These are phyloP conservation scores for Leptobrachium leishanense DNA, from an alignment of 2,113 vertebrate genomes.

Conservation along the genomic window DNA sequence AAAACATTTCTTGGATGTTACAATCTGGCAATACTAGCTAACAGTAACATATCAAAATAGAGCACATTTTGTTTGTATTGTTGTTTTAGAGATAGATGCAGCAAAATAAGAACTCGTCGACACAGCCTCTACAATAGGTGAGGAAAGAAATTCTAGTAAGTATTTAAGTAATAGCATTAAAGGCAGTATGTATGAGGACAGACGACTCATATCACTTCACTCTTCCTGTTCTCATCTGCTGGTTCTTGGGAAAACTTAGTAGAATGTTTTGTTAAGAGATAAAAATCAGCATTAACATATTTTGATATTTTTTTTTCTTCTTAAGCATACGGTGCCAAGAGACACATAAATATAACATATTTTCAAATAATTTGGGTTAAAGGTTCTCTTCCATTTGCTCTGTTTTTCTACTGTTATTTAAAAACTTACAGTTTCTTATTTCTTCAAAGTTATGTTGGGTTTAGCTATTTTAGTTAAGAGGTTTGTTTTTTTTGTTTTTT, in stretches of 20 bases:
- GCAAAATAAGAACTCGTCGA: not conserved
- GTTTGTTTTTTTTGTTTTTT: no score
- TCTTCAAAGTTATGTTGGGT: no score
- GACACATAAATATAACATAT: conserved; percentile 24
- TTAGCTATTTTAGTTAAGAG: no score
- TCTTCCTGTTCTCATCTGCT: conserved; percentile 33
- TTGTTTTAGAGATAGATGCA: conserved; percentile 8
- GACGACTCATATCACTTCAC: conserved; percentile 9
- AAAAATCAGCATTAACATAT: conserved; percentile 38
- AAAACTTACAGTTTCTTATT: no score
- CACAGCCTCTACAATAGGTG: conserved; percentile 18
- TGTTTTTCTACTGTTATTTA: no score
- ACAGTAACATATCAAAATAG: not conserved
- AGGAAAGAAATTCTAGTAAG: conserved; percentile 21
- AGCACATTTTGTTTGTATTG: not conserved
- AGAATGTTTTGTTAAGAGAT: conserved; percentile 22
- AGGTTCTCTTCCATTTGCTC: no score
- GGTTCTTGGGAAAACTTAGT: conserved; percentile 17
- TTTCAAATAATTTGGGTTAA: not conserved
- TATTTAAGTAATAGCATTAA: not conserved
- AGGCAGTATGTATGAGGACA: not conserved
- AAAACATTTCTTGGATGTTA: not conserved
- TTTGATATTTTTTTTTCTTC: conserved; percentile 17
- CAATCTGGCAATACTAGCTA: not conserved
- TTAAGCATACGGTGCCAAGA: conserved; percentile 8